Percentiles rank a stretch among this genome's conserved stretches.
phyloP scores from a whole-genome alignment of 2,797 vertebrate genomes.

The Tarsius wallacei region DNA sequence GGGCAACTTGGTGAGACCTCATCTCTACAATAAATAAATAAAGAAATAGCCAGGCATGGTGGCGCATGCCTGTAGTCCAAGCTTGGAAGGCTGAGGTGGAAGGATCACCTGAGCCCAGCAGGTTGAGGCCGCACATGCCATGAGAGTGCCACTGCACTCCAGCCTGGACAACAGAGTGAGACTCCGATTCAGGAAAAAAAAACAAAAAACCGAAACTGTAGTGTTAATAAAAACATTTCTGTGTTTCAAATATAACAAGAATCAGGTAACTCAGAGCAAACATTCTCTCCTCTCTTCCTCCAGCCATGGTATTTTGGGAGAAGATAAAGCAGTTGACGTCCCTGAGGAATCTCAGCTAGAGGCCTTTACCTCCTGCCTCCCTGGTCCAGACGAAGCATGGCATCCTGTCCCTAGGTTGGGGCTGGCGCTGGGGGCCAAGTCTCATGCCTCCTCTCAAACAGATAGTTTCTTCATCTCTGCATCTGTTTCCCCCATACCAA shows the following conservation, averaged over 20 bases:
- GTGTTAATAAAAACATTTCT: not conserved
- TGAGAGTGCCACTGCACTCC: too few relatives aligned
- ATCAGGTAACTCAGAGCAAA: not conserved
- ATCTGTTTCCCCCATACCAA: not conserved
- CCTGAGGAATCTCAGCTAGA: not conserved
- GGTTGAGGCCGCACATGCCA: too few relatives aligned
- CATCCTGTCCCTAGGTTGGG: not conserved
- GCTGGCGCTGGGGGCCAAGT: not conserved
- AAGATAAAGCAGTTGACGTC: not conserved
- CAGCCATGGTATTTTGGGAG: not conserved
- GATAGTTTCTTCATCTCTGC: not conserved
- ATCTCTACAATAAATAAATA: too few relatives aligned
- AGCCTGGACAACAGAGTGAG: too few relatives aligned
- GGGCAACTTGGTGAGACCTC: too few relatives aligned
- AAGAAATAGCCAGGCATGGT: too few relatives aligned
- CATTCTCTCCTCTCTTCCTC: not conserved
- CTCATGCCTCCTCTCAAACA: not conserved
- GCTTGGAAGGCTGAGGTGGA: too few relatives aligned
- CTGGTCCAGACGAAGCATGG: not conserved
- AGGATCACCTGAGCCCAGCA: too few relatives aligned
- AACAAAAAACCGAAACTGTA: too few relatives aligned
- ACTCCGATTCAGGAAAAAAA: too few relatives aligned
- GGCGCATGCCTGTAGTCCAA: too few relatives aligned
- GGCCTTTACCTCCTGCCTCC: rapidly evolving
- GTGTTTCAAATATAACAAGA: conserved; percentile 15